A percentile compares a stretch with the other conserved stretches of the same genome.
phyloP scores from a whole-genome alignment of 1,140 invertebrate genomes.

The Zaprionus davidi region DNA sequence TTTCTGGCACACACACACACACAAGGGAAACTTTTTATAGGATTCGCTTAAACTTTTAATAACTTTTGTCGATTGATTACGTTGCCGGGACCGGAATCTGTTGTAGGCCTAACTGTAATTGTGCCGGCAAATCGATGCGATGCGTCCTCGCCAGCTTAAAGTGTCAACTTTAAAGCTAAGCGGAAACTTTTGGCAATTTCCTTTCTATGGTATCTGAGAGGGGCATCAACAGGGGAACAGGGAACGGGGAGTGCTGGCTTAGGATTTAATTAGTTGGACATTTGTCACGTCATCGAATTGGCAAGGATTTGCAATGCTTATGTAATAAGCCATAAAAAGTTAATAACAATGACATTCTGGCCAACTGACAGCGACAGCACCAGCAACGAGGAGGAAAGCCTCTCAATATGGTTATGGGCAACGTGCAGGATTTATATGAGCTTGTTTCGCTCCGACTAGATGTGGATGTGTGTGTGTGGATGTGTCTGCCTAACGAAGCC shows the following conservation, averaged over 20 bases:
- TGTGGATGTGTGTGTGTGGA: background rate
- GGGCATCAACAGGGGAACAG: background rate
- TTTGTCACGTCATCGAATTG: constrained; percentile 70
- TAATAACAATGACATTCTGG: constrained; percentile 77
- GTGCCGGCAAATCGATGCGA: constrained; percentile 36
- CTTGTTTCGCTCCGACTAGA: constrained; percentile 31
- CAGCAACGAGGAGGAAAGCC: constrained; percentile 20
- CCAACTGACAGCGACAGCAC: constrained; percentile 30
- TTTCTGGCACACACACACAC: constrained; percentile 34
- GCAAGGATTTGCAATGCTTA: constrained; percentile 72
- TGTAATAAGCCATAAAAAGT: constrained; percentile 81
- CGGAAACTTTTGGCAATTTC: background rate
- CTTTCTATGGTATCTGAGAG: background rate
- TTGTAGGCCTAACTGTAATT: constrained; percentile 21
- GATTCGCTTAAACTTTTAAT: constrained; percentile 71
- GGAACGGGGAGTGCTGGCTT: background rate
- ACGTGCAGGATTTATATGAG: constrained; percentile 77
- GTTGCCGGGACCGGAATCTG: constrained; percentile 28
- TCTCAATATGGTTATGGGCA: constrained; percentile 75
- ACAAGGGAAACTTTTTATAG: constrained; percentile 62
- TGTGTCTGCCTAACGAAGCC: constrained; percentile 59
- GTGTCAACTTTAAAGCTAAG: constrained; percentile 24
- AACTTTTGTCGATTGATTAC: constrained; percentile 81
- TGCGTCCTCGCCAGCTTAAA: constrained; percentile 24
- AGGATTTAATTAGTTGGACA: constrained; percentile 69